phyloP scores from a whole-genome alignment of 37 sponge, comb jelly and placozoan species.

The Halichondria panicea region DNA sequence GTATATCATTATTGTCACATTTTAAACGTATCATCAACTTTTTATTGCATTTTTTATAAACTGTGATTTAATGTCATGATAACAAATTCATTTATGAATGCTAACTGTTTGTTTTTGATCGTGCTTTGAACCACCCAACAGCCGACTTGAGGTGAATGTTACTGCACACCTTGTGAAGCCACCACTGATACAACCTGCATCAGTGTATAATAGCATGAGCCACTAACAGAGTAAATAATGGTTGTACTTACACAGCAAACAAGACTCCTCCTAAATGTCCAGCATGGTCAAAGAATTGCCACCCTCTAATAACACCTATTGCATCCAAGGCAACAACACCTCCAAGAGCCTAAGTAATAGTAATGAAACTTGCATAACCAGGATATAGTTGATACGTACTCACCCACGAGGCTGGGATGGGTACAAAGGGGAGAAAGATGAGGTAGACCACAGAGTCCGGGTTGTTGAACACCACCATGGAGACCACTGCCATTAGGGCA shows the following conservation, averaged over 20 bases:
- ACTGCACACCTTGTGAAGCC: neutral
- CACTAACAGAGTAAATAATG: neutral
- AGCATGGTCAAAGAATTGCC: constrained; percentile 82
- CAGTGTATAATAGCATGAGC: neutral
- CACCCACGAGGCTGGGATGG: constrained; percentile 55
- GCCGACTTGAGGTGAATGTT: neutral
- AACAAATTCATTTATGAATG: neutral
- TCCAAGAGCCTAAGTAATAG: constrained; percentile 44
- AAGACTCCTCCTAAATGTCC: constrained; percentile 75
- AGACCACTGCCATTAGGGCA: constrained; percentile 59
- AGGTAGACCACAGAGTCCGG: constrained; percentile 49
- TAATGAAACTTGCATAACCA: neutral
- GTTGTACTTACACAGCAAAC: constrained; percentile 65
- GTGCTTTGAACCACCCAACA: neutral
- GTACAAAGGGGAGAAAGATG: constrained; percentile 70
- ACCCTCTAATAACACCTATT: constrained; percentile 63
- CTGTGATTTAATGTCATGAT: neutral
- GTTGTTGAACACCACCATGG: constrained; percentile 16
- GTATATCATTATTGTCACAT: neutral
- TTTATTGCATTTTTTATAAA: neutral
- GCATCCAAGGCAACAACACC: constrained; percentile 51
- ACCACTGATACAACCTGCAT: neutral
- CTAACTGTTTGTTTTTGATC: neutral
- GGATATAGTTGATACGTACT: neutral
- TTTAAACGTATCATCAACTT: neutral